Conservation (phyloP, 1,140 invertebrate genomes). For the Papilio xuthus region DNA sequence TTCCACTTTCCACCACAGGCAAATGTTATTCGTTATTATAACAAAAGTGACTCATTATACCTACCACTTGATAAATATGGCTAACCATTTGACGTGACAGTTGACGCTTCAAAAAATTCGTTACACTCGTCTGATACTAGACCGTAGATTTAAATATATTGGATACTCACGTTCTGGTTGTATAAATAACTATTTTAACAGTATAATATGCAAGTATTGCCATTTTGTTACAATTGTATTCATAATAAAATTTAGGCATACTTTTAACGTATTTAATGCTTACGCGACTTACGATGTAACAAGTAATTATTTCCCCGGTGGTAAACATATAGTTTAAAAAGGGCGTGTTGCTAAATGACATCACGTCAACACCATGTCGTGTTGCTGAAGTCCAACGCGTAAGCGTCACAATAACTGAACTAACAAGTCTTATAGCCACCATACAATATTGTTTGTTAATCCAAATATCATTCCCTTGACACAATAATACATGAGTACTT, state of each 20-base stretch:
- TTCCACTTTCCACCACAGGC: slow-evolving; percentile 70
- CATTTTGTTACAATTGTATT: neutral
- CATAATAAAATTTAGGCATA: neutral
- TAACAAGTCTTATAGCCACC: slow-evolving; percentile 64
- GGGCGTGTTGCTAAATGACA: slow-evolving; percentile 3
- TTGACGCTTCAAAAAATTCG: slow-evolving; percentile 14
- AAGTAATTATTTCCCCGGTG: neutral
- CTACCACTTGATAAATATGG: slow-evolving; percentile 25
- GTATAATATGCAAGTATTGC: neutral
- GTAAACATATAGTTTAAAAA: neutral
- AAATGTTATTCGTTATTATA: slow-evolving; percentile 47
- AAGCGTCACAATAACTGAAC: slow-evolving; percentile 65
- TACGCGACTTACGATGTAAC: neutral
- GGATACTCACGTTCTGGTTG: neutral
- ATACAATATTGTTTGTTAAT: slow-evolving; percentile 66
- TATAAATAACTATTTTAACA: neutral
- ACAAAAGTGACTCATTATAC: slow-evolving; percentile 33
- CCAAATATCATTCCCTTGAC: slow-evolving; percentile 51
- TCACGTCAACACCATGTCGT: slow-evolving; percentile 40
- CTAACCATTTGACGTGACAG: slow-evolving; percentile 29
- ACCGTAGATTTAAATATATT: slow-evolving; percentile 1
- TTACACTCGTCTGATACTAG: neutral
- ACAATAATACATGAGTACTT: slow-evolving; percentile 42
- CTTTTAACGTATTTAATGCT: too few relatives aligned
- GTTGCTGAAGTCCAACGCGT: slow-evolving; percentile 73